Conservation (phyloP, 2,113 vertebrate genomes). For the Malaclemys terrapin region DNA sequence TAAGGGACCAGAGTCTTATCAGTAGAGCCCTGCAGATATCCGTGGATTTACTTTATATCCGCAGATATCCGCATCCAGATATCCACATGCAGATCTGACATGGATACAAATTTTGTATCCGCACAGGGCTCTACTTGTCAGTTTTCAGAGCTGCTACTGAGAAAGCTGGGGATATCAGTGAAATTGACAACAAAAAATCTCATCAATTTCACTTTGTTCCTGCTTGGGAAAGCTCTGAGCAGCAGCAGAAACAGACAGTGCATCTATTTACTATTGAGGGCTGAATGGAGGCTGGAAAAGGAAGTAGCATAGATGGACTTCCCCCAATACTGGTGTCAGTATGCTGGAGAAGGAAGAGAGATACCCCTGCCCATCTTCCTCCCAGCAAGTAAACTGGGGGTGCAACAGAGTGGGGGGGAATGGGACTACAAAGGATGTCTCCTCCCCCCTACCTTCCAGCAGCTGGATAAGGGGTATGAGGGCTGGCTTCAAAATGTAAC, state of each 20-base stretch:
- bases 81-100: no score
- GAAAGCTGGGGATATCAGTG: neutral
- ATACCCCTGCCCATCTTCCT: neutral
- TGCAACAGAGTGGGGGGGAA: neutral
- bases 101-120: no score
- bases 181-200: neutral
- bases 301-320: constrained; percentile 28
- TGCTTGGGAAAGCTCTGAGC: neutral
- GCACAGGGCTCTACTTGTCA: neutral
- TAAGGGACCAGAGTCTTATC: neutral
- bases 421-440: neutral
- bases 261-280: neutral
- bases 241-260: neutral
- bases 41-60: no score
- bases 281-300: constrained; percentile 45
- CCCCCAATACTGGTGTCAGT: constrained; percentile 3
- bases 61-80: no score
- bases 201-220: neutral
- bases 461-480: neutral
- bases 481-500: neutral
- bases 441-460: neutral
- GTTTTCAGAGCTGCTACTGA: neutral
- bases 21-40: no score
- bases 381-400: neutral
- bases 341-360: neutral